Conservation (phyloP, 2,888 invertebrate genomes). For the Troides oblongomaculatus region DNA sequence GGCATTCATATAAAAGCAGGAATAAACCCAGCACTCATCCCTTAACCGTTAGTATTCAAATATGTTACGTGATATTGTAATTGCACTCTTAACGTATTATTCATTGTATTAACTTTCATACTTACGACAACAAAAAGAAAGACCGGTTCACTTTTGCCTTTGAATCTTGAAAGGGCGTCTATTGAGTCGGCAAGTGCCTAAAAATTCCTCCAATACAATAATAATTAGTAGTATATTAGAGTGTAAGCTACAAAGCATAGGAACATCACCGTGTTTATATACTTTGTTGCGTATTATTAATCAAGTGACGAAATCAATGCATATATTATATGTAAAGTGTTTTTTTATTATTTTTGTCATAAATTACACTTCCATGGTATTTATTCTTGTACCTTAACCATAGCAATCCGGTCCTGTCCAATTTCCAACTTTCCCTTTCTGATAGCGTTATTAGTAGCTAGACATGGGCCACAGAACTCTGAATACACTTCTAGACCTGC, state of each 20-base stretch:
- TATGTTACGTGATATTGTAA: no score
- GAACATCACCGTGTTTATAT: no score
- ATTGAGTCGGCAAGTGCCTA: slow-evolving; percentile 81
- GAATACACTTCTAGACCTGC: slow-evolving; percentile 83
- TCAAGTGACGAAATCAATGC: no score
- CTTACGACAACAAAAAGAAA: slow-evolving; percentile 83
- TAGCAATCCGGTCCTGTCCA: slow-evolving; percentile 82
- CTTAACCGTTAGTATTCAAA: no score
- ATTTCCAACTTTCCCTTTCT: slow-evolving; percentile 85
- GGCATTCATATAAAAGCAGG: no score
- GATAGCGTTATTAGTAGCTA: slow-evolving; percentile 81
- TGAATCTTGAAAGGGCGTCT: slow-evolving; percentile 79
- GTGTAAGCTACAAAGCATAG: no score
- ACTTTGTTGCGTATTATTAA: not conserved
- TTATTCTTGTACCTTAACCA: slow-evolving; percentile 67
- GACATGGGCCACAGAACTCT: slow-evolving; percentile 85
- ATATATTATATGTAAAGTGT: no score
- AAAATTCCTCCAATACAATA: slow-evolving; percentile 30
- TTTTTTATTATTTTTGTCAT: no score
- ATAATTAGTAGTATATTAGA: slow-evolving; percentile 1
- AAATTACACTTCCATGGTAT: no score
- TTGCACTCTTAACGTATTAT: no score
- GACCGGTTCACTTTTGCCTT: slow-evolving; percentile 83
- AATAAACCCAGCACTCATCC: no score
- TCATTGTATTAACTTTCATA: slow-evolving; percentile 1